A percentile compares a stretch with the other conserved stretches of the same genome.
phyloP scores from a whole-genome alignment of 2,888 invertebrate genomes.

The Crossocerus cetratus region DNA sequence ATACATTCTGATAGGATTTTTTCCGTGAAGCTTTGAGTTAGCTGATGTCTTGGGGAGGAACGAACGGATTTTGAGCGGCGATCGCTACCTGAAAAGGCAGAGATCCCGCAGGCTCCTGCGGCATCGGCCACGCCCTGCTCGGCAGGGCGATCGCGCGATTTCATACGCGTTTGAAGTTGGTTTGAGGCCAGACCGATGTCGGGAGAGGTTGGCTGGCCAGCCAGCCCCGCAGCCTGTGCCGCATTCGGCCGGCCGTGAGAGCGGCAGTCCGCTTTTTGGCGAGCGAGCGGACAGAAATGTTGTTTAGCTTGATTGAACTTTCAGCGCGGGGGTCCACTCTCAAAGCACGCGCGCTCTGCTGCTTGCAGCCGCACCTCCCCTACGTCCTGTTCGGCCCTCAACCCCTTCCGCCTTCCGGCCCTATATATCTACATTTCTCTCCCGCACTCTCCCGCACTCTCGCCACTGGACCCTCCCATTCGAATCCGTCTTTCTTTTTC shows the following conservation, averaged over 20 bases:
- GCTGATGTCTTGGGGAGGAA: too few relatives aligned
- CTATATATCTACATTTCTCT: slow-evolving; percentile 23
- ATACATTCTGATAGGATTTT: too few relatives aligned
- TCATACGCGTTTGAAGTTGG: slow-evolving; percentile 73
- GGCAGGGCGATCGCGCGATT: slow-evolving; percentile 64
- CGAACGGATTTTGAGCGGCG: slow-evolving; percentile 10
- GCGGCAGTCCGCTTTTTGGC: slow-evolving; percentile 68
- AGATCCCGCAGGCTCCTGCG: slow-evolving; percentile 53
- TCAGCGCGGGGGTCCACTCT: slow-evolving; percentile 62
- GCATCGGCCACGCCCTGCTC: slow-evolving; percentile 57
- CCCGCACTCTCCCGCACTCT: slow-evolving; percentile 9
- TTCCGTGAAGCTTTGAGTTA: too few relatives aligned
- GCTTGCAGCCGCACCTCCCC: slow-evolving; percentile 11
- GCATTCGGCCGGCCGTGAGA: slow-evolving; percentile 57
- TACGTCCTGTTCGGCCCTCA: slow-evolving; percentile 2
- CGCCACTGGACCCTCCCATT: slow-evolving; percentile 2
- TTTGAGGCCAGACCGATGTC: slow-evolving; percentile 69
- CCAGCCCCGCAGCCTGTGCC: slow-evolving; percentile 57
- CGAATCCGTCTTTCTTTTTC: slow-evolving; percentile 11
- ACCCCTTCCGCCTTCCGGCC: slow-evolving; percentile 20
- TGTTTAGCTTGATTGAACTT: slow-evolving; percentile 74
- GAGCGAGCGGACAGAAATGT: slow-evolving; percentile 71
- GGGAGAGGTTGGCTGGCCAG: slow-evolving; percentile 67
- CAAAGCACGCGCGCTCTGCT: slow-evolving; percentile 58
- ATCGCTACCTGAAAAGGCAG: slow-evolving; percentile 48